A percentile compares a stretch with the other conserved stretches of the same genome.
phyloP scores from a whole-genome alignment of 2,113 vertebrate genomes.

The Macquaria australasica region DNA sequence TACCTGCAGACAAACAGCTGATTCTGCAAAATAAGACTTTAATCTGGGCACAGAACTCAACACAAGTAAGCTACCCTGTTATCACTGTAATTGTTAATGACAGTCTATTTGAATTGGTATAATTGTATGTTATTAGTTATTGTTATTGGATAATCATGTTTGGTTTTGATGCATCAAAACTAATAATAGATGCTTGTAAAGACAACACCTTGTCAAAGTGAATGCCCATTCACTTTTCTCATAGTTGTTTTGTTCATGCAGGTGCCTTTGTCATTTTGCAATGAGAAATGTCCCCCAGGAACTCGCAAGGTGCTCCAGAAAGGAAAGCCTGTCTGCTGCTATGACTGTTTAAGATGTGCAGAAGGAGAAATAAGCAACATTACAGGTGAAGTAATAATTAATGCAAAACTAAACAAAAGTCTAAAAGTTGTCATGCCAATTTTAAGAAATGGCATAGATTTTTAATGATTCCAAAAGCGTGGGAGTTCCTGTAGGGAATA shows the following conservation, averaged over 20 bases:
- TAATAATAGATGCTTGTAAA: neutral
- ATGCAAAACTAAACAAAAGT: neutral
- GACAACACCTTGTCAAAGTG: too few species aligned
- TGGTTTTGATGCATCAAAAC: too few species aligned
- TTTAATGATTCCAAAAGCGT: neutral
- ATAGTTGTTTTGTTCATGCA: conserved; percentile 4
- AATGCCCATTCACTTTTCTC: neutral
- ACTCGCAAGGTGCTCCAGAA: conserved; percentile 81
- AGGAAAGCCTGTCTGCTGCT: conserved; percentile 83
- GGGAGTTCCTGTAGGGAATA: neutral
- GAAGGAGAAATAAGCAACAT: conserved; percentile 82
- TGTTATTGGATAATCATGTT: too few species aligned
- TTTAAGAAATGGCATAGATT: neutral
- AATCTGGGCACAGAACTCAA: conserved; percentile 71
- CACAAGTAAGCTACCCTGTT: conserved; percentile 41
- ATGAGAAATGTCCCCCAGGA: conserved; percentile 76
- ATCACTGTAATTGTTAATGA: neutral
- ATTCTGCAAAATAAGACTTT: conserved; percentile 66
- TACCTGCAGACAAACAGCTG: conserved; percentile 66
- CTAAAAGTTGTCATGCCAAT: neutral
- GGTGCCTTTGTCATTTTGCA: conserved; percentile 81
- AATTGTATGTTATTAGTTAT: neutral
- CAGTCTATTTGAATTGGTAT: neutral
- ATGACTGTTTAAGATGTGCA: conserved; percentile 81
- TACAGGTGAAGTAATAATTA: conserved; percentile 54